Percentiles rank a stretch among this genome's conserved stretches.
Evolutionary conservation across 2,113 vertebrate genomes (phyloP).

Genomic region (Alces alces): DNA sequence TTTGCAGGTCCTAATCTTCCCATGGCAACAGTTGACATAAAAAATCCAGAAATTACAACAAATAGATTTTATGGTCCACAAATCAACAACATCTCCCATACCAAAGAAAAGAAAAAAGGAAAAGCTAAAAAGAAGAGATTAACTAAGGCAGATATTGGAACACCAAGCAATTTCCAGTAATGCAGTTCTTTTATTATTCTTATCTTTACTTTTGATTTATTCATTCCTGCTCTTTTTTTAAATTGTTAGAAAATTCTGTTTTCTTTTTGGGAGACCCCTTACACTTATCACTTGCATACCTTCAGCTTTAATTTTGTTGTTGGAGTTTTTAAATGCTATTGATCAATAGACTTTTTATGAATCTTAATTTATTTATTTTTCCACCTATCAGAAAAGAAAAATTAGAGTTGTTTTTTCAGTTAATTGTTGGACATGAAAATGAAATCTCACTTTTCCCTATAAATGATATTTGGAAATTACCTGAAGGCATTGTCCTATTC

Average conservation of each 20-base stretch:
- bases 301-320: neutral
- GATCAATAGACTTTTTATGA: neutral
- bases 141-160: slow-evolving; percentile 98
- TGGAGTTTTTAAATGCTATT: neutral
- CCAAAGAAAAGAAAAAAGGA: slow-evolving; percentile 95
- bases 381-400: slow-evolving; percentile 15
- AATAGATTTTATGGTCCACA: slow-evolving; percentile 91
- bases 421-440: neutral
- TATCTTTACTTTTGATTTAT: neutral
- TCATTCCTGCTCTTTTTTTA: neutral
- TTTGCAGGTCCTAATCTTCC: slow-evolving; percentile 91
- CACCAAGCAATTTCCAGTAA: slow-evolving; percentile 99
- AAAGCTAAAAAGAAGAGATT: slow-evolving; percentile 96
- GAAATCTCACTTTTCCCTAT: neutral
- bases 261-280: neutral
- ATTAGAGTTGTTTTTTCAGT: neutral
- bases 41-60: slow-evolving; percentile 98
- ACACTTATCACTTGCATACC: neutral
- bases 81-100: slow-evolving; percentile 94
- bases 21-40: slow-evolving; percentile 99
- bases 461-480: neutral
- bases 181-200: slow-evolving; percentile 55
- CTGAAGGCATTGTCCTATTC: neutral
- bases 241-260: neutral
- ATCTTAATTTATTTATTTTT: slow-evolving; percentile 6